These are phyloP conservation scores for Noturus placidus DNA, from an alignment of 2,113 vertebrate species.

Conservation along the genomic window DNA sequence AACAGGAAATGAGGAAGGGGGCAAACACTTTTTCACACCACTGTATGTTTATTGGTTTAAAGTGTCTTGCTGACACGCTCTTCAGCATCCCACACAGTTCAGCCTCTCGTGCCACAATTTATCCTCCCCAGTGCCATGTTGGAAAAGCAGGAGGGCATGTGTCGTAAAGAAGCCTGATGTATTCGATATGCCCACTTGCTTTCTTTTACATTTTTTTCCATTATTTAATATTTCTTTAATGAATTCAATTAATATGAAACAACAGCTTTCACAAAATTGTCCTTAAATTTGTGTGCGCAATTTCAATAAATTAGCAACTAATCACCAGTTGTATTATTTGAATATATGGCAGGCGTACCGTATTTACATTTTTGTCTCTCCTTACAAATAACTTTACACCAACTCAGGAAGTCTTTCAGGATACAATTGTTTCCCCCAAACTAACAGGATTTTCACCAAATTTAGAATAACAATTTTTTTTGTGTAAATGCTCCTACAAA, in stretches of 20 bases:
- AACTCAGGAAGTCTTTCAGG: too few species aligned
- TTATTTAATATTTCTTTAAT: not conserved
- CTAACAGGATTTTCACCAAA: not conserved
- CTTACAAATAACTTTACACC: too few species aligned
- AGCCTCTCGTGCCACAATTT: not conserved
- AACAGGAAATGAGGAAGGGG: too few species aligned
- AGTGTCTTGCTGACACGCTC: not conserved
- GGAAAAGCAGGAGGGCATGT: not conserved
- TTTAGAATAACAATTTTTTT: not conserved
- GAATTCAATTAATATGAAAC: not conserved
- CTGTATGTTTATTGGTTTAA: slow-evolving; percentile 1
- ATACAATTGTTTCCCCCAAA: not conserved
- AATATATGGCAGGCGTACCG: too few species aligned
- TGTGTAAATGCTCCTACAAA: not conserved
- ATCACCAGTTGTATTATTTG: too few species aligned
- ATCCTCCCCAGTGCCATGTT: not conserved
- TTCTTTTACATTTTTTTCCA: not conserved
- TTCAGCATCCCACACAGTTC: not conserved
- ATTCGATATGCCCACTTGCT: not conserved
- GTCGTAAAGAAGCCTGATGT: not conserved
- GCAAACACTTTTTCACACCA: too few species aligned
- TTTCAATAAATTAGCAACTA: not conserved
- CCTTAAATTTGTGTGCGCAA: not conserved
- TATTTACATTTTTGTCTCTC: too few species aligned
- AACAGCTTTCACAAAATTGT: not conserved